These are phyloP conservation scores for Mandrillus leucophaeus DNA, from an alignment of 2,113 vertebrate genomes.

Conservation along the genomic window DNA sequence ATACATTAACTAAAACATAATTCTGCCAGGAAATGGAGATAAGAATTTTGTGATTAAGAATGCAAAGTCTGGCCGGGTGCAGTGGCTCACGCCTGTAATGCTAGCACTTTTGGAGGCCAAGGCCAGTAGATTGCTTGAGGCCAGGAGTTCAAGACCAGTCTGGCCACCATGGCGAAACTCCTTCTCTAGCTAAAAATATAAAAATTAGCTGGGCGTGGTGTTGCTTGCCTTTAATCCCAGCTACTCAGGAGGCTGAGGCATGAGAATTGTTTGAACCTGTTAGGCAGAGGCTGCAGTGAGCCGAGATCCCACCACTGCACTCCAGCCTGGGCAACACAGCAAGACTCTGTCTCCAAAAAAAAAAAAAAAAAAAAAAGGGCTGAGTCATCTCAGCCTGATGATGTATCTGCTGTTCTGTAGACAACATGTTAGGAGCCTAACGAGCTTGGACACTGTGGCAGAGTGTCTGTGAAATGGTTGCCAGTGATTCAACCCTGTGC, in stretches of 20 bases:
- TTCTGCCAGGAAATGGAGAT: background rate
- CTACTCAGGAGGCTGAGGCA: background rate
- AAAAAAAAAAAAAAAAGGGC: background rate
- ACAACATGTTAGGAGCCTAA: background rate
- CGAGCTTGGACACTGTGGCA: fast-evolving
- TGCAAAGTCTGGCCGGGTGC: background rate
- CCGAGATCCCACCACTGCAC: background rate
- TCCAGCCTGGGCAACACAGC: background rate
- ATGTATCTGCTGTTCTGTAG: background rate
- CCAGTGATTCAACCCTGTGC: fast-evolving
- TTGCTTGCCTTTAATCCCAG: background rate
- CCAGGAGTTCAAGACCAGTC: background rate
- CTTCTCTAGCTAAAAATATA: background rate
- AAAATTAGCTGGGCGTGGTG: background rate
- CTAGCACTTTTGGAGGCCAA: background rate
- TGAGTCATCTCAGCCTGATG: background rate
- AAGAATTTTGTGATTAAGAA: background rate
- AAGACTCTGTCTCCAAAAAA: background rate
- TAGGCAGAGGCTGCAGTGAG: background rate
- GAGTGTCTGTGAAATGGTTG: background rate
- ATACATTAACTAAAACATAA: background rate
- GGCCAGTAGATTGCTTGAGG: background rate
- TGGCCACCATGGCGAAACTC: background rate
- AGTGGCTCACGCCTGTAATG: background rate
- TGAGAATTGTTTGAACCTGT: background rate